Conservation (phyloP, 2,113 vertebrate genomes). For the Sylvilagus bachmani region DNA sequence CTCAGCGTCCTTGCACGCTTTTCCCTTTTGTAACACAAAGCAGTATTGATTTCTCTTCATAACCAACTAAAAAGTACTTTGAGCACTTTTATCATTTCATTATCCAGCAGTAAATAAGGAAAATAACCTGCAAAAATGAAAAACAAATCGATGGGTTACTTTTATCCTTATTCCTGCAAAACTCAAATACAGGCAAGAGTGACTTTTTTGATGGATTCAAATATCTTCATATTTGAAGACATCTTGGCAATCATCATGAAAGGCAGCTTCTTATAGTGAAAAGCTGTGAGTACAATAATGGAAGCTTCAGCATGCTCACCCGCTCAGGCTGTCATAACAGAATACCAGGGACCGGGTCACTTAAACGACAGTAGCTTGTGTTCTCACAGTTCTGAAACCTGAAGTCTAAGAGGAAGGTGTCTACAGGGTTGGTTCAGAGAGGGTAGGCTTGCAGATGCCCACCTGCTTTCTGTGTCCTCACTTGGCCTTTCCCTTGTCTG, state of each 20-base stretch:
- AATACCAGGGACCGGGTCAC: background rate
- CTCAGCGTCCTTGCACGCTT: slow-evolving; percentile 53
- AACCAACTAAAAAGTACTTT: slow-evolving; percentile 74
- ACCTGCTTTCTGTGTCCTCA: background rate
- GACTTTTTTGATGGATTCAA: slow-evolving; percentile 31
- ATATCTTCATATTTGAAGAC: slow-evolving; percentile 28
- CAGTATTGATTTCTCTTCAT: slow-evolving; percentile 84
- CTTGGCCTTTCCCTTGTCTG: background rate
- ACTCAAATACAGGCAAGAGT: background rate
- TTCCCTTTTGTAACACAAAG: slow-evolving; percentile 76
- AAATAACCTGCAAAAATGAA: slow-evolving; percentile 61
- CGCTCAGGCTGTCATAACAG: background rate
- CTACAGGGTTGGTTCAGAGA: background rate
- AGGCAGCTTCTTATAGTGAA: background rate
- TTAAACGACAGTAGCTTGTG: background rate
- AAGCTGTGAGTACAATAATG: background rate
- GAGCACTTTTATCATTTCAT: slow-evolving; percentile 79
- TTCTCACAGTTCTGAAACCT: background rate
- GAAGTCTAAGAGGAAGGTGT: background rate
- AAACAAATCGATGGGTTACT: slow-evolving; percentile 53
- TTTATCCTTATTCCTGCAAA: slow-evolving; percentile 26
- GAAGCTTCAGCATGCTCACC: background rate
- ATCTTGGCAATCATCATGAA: background rate
- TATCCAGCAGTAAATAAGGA: slow-evolving; percentile 76
- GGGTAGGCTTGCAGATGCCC: background rate